Evolutionary conservation across 2,113 vertebrate genomes (phyloP).

Genomic region (Barnardius zonarius): DNA sequence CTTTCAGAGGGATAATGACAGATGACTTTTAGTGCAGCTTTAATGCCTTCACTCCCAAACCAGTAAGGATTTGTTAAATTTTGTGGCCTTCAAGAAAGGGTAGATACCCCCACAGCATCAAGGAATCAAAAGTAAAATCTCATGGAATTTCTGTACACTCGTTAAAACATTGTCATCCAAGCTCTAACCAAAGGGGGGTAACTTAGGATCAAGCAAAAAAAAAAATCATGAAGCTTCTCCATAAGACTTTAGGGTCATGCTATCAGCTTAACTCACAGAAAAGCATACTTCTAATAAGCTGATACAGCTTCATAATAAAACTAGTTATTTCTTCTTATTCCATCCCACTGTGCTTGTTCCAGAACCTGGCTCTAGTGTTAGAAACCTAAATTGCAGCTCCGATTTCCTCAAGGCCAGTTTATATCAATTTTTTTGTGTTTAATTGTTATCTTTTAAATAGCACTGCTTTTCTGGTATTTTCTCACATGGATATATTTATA

Average conservation of each 20-base stretch:
- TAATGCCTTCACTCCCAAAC: not conserved
- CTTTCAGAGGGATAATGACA: not conserved
- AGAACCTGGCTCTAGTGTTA: not conserved
- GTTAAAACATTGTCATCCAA: not conserved
- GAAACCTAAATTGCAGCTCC: not conserved
- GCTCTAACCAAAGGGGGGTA: not conserved
- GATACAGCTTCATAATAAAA: not conserved
- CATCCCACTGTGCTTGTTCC: not conserved
- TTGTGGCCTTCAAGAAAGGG: not conserved
- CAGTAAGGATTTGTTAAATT: not conserved
- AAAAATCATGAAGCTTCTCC: not conserved
- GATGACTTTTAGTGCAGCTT: not conserved
- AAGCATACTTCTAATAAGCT: fast-evolving
- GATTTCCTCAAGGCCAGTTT: not conserved
- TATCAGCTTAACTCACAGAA: not conserved
- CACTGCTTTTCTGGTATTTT: constrained; percentile 10
- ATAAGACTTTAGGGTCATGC: not conserved
- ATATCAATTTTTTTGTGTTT: not conserved
- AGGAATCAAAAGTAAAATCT: not conserved
- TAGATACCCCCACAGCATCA: not conserved
- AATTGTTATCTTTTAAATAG: constrained; percentile 24
- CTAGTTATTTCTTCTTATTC: not conserved
- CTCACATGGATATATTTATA: constrained; percentile 37
- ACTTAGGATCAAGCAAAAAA: not conserved
- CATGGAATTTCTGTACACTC: not conserved